Conservation (phyloP, 2,888 invertebrate genomes). For the Chymomyza caudatula region DNA sequence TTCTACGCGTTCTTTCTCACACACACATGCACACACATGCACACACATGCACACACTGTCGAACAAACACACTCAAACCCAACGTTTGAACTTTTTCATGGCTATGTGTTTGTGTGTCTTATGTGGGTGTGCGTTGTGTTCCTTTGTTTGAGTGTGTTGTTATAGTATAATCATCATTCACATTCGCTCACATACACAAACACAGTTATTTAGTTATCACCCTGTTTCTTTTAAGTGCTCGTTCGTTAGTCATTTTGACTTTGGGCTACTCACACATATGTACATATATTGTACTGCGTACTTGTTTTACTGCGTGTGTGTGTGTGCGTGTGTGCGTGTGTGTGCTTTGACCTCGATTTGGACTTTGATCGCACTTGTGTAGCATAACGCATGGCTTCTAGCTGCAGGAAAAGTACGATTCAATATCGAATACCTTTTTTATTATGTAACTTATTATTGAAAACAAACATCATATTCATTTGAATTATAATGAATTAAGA, state of each 20-base stretch:
- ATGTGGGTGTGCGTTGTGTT: not conserved
- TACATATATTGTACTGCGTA: not conserved
- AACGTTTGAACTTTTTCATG: not conserved
- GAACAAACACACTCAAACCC: not conserved
- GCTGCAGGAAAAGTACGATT: not conserved
- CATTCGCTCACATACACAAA: not conserved
- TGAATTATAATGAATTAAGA: too few species aligned
- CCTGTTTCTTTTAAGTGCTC: not conserved
- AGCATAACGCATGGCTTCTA: not conserved
- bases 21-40: not conserved
- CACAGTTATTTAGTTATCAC: not conserved
- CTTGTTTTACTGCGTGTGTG: not conserved
- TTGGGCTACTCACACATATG: not conserved
- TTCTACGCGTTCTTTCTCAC: not conserved
- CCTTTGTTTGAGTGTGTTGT: too few species aligned
- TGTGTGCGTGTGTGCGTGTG: not conserved
- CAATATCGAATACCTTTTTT: not conserved
- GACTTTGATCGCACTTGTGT: conserved; percentile 1
- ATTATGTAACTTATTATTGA: too few species aligned
- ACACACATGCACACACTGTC: not conserved
- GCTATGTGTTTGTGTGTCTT: not conserved
- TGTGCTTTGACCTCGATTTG: not conserved
- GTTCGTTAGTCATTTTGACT: not conserved
- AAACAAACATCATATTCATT: too few species aligned
- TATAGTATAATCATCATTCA: not conserved